A percentile compares a stretch with the other conserved stretches of the same genome.
Conservation (phyloP, 2,113 vertebrate species). For the Raja brachyura region DNA sequence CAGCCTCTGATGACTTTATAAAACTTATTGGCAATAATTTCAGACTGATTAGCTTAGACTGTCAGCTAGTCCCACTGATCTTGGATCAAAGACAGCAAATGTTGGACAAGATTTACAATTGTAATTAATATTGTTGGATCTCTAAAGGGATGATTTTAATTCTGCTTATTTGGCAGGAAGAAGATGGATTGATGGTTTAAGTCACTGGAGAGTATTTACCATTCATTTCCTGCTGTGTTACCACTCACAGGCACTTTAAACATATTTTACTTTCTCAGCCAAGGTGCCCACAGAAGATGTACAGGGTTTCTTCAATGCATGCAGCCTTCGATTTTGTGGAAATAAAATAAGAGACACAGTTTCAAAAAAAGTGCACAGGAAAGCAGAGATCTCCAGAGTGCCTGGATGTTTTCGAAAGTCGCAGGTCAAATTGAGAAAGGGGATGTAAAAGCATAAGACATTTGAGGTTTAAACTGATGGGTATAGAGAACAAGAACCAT, state of each 20-base stretch:
- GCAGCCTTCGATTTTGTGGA: not conserved
- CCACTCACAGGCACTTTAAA: not conserved
- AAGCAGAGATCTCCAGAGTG: no score
- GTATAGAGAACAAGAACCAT: no score
- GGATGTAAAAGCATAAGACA: no score
- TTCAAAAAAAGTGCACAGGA: no score
- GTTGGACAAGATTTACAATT: not conserved
- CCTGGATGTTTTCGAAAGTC: no score
- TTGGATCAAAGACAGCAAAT: not conserved
- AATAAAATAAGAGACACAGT: no score
- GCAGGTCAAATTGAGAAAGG: no score
- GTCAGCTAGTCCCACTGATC: not conserved
- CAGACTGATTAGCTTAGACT: not conserved
- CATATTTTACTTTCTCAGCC: not conserved
- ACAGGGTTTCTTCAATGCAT: not conserved
- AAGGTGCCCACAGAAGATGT: not conserved
- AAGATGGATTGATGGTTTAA: not conserved
- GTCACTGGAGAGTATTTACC: not conserved
- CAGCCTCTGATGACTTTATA: not conserved
- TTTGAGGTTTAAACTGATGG: no score
- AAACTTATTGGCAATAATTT: not conserved
- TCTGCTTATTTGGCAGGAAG: not conserved
- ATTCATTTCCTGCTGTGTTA: not conserved
- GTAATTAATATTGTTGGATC: not conserved
- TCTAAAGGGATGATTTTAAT: slow-evolving; percentile 4